Percentiles rank a stretch among this genome's conserved stretches.
Evolutionary conservation across 2,113 vertebrate genomes (phyloP).

Genomic region (Callionymus lyra): DNA sequence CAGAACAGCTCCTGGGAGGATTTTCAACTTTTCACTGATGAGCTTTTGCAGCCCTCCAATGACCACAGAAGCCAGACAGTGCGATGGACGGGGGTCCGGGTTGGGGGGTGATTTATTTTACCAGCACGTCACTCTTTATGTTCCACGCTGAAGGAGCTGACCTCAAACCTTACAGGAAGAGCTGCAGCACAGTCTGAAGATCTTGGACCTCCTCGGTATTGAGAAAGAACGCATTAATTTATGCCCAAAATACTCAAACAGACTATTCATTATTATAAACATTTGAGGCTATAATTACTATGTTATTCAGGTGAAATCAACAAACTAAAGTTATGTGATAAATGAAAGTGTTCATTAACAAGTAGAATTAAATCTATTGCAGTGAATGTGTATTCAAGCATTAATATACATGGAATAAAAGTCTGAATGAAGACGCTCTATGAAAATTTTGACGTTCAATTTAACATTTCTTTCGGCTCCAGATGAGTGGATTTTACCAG

Average conservation of each 20-base stretch:
- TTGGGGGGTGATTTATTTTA: conserved; percentile 60
- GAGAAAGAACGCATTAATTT: conserved; percentile 10
- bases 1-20: conserved; percentile 59
- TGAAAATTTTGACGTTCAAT: too few relatives aligned
- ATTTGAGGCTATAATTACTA: too few relatives aligned
- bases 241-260: neutral
- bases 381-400: too few relatives aligned
- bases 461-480: too few relatives aligned
- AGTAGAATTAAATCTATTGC: too few relatives aligned
- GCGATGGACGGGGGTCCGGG: conserved; percentile 5
- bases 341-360: too few relatives aligned
- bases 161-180: conserved; percentile 60
- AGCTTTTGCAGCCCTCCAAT: conserved; percentile 54
- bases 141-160: conserved; percentile 46
- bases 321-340: too few relatives aligned
- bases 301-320: too few relatives aligned
- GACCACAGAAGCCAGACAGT: conserved; percentile 37
- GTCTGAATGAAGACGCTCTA: too few relatives aligned
- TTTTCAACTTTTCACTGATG: conserved; percentile 55
- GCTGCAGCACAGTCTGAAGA: conserved; percentile 44
- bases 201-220: neutral
- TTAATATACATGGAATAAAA: too few relatives aligned
- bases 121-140: conserved; percentile 59
- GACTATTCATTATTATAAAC: too few relatives aligned
- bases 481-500: too few relatives aligned